Base-by-base conservation (phyloP, 2,113 vertebrate species). In the Corvus cornix region DNA sequence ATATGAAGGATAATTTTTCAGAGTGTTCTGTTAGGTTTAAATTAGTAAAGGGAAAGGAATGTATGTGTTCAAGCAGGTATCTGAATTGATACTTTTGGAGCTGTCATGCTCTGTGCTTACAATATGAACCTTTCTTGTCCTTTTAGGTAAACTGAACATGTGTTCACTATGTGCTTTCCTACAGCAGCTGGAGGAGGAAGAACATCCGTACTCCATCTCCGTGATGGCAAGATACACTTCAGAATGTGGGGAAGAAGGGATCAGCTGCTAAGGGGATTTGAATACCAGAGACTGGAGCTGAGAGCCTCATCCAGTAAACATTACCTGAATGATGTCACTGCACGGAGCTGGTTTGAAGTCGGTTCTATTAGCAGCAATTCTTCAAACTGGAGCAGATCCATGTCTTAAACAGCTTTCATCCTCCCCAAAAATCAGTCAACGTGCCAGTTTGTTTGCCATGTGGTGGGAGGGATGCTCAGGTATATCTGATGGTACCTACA, bases 381-480 rank as follows among this genome's bases (percentile, higher is more conserved):
- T 68, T 73, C 56, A 51, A 17, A 59, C 23, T 8, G 37, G 43
- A 63, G 48, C 52, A 81, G 66, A 39, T 55, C 66, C 27, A 11
- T 16, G 21, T 48, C 27, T 52, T 17, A 31, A 78, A 5, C 12
- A 66, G 7, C 15, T 64, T 69, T 86, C 80, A n/a, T 37, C n/a
- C 39, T 55, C 53, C 35, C 22, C 63, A 35, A 33, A 18, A 51
- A 20, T 28, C 37, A 37, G 18, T 37, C 1, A 2, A 6, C 4
- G 0, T 12, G 28, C 35, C 27, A 6, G 30, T 9, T 84, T 2
- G 1, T 55, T 43, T 24, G 5, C 43, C 1, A 4, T 8, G 74
- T 6, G 28, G 17, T 20, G 15, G 43, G n/a, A 39, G 13, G 39
- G 52, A 30, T 13, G 39, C 30, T 75, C 26, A 22, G 48, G 7